Evolutionary conservation across 2,888 invertebrate species (phyloP).

Genomic region (Apoda limacodes): DNA sequence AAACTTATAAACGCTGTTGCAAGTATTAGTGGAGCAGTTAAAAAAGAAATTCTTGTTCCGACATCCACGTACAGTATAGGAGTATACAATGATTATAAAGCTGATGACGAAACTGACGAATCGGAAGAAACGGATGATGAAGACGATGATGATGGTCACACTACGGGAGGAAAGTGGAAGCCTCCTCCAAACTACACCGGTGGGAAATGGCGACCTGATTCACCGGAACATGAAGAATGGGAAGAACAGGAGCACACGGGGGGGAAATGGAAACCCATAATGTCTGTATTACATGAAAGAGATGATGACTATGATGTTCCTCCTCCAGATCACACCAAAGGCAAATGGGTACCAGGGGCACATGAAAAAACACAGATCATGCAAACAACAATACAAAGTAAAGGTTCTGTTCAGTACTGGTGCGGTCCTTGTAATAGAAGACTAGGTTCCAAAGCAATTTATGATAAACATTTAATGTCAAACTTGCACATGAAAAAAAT

Average conservation of each 20-base stretch:
- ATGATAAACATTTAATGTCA: conserved; percentile 81
- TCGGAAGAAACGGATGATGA: conserved; percentile 72
- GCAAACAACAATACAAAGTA: conserved; percentile 61
- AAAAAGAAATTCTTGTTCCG: conserved; percentile 58
- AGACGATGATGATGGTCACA: conserved; percentile 56
- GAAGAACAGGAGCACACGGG: conserved; percentile 68
- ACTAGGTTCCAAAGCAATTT: conserved; percentile 78
- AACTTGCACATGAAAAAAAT: conserved; percentile 77
- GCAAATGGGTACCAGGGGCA: conserved; percentile 85
- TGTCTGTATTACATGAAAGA: conserved; percentile 43
- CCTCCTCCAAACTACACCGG: conserved; percentile 68
- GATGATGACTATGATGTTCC: conserved; percentile 69
- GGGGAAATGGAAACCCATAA: conserved; percentile 73
- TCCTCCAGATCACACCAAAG: conserved; percentile 78
- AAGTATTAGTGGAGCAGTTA: conserved; percentile 68
- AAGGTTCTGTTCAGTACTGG: conserved; percentile 76
- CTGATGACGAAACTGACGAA: conserved; percentile 60
- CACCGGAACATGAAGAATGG: conserved; percentile 69
- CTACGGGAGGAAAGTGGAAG: conserved; percentile 81
- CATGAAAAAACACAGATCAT: conserved; percentile 64
- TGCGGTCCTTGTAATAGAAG: conserved; percentile 84
- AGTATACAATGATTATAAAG: conserved; percentile 50
- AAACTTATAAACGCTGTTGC: conserved; percentile 75
- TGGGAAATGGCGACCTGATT: conserved; percentile 58
- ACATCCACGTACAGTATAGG: conserved; percentile 45